phyloP scores from a whole-genome alignment of 92 coral and sea anemone genomes.

The Bergia sp. region DNA sequence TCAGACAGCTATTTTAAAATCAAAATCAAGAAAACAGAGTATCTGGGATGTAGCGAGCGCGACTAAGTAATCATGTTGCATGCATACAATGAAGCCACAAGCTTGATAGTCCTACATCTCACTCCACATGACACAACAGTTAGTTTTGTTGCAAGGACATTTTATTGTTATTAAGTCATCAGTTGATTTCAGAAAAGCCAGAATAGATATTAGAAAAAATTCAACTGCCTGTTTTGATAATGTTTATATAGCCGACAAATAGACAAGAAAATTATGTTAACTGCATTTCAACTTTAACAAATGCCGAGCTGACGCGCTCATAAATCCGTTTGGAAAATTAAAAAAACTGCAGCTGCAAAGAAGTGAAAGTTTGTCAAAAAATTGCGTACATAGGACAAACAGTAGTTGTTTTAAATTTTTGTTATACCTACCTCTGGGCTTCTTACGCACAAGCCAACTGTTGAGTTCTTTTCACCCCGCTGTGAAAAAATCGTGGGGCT shows the following conservation, averaged over 20 bases:
- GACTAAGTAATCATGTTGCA: neutral
- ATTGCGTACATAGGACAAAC: constrained; percentile 6
- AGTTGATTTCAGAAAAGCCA: neutral
- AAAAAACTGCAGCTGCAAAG: constrained; percentile 29
- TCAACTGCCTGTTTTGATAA: constrained; percentile 9
- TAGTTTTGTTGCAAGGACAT: constrained; percentile 10
- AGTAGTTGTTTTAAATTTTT: constrained; percentile 7
- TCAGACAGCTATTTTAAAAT: neutral
- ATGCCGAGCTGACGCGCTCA: neutral
- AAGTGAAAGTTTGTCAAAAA: constrained; percentile 2
- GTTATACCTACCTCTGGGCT: constrained; percentile 17
- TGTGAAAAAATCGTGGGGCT: constrained; percentile 21
- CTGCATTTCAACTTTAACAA: neutral
- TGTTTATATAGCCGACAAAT: constrained; percentile 17
- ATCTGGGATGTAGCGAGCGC: neutral
- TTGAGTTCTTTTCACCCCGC: constrained; percentile 46
- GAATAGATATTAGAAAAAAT: neutral
- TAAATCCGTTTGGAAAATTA: constrained; percentile 6
- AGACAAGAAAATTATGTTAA: constrained; percentile 9
- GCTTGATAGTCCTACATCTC: no score
- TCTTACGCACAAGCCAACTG: constrained; percentile 26
- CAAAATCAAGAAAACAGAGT: neutral
- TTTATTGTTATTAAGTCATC: neutral
- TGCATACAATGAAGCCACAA: no score
- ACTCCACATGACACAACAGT: no score